phyloP scores from a whole-genome alignment of 37 sponge, comb jelly and placozoan genomes.

The Cladorhizidae sp. region DNA sequence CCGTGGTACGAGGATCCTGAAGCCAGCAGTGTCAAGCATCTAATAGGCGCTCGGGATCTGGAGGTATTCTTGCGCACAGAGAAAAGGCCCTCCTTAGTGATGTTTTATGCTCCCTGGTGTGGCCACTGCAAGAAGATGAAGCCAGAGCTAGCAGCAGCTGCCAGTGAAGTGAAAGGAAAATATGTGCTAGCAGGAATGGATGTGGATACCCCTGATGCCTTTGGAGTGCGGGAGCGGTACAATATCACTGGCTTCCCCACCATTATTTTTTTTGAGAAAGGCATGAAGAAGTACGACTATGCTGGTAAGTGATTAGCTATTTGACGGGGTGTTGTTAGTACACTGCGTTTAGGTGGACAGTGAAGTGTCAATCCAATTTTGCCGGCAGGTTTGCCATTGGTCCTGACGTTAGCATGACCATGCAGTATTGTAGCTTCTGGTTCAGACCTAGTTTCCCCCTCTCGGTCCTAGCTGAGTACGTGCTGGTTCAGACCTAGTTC shows the following conservation, averaged over 20 bases:
- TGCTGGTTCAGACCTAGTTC: too few species aligned
- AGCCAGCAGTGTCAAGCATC: slow-evolving; percentile 74
- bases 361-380: background rate
- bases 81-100: slow-evolving; percentile 76
- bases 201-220: slow-evolving; percentile 72
- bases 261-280: slow-evolving; percentile 84
- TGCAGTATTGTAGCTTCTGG: too few species aligned
- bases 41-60: slow-evolving; percentile 56
- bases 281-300: slow-evolving; percentile 55
- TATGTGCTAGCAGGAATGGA: slow-evolving; percentile 90
- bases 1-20: slow-evolving; percentile 94
- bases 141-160: slow-evolving; percentile 89
- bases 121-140: slow-evolving; percentile 92
- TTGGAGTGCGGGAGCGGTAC: slow-evolving; percentile 52
- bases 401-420: too few species aligned
- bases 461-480: too few species aligned
- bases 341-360: too few species aligned
- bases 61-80: slow-evolving; percentile 63
- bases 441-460: too few species aligned
- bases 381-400: too few species aligned
- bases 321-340: too few species aligned
- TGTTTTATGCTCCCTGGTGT: slow-evolving; percentile 99
- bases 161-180: slow-evolving; percentile 69
- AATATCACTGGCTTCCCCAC: slow-evolving; percentile 96
- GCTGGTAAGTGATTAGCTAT: slow-evolving; percentile 24